Base-by-base conservation (phyloP, 1,140 invertebrate species). In the Belonocnema kinseyi region DNA sequence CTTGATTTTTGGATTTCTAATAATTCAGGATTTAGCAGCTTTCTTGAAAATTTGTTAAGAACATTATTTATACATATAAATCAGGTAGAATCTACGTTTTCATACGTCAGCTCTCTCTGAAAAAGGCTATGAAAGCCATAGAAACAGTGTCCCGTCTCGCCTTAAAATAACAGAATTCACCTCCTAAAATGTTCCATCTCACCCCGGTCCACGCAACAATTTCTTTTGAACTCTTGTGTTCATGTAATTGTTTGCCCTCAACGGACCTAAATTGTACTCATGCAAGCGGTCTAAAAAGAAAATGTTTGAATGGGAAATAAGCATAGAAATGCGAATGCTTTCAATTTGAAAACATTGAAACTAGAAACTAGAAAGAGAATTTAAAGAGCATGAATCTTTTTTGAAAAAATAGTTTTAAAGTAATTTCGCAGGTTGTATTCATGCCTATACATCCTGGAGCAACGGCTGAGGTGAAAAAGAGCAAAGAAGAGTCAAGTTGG, bases 401-500 rank as follows among this genome's bases (percentile, higher is more conserved):
- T 33, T 33, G 13, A 66, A 66, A 26, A 40, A n/a, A 16, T n/a
- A 46, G 4, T 46, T 40, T 21, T 40, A 66, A 66, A 66, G 61
- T 66, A 66, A 66, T 66, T 66, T 40, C 14, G 40, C 26, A 40
- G 61, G 61, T 40, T 66, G 61, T 66, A 66, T 66, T 66, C 61
- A 66, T 33, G 6, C 26, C 54, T 56, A 56, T 56, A 56, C 54
- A 56, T 61, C 26, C 26, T 33, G 26, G 2, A 26, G 21, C 58
- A 40, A 40, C 58, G 26, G 16, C 61, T 66, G 33, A 66, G 61
- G 61, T 66, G 61, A 66, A 66, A 66, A 40, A 66, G 61, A 46
- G 61, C 26, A 66, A 66, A 66, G 75, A 72, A 78, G 73, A 72
- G 74, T 74, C 73, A 75, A 78, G 77, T 78, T 72, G 61, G 53